phyloP scores from a whole-genome alignment of 2,797 vertebrate genomes.

The Halcyon badia region DNA sequence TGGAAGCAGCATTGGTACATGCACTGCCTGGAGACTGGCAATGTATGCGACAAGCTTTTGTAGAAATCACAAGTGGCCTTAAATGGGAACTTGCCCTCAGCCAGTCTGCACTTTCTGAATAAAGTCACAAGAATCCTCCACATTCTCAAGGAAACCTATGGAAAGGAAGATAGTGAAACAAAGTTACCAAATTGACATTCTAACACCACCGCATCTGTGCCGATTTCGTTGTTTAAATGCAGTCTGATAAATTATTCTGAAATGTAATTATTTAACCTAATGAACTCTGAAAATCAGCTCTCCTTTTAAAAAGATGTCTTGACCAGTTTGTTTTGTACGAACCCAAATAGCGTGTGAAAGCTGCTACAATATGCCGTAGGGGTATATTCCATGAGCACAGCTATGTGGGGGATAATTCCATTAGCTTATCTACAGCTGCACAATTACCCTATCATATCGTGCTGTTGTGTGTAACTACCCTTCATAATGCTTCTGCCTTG shows the following conservation, averaged over 20 bases:
- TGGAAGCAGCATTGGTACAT: accelerated
- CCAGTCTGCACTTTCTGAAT: not conserved
- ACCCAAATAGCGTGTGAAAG: not conserved
- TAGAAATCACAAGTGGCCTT: not conserved
- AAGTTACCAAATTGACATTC: not conserved
- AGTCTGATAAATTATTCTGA: not conserved
- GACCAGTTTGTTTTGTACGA: not conserved
- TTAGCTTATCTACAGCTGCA: not conserved
- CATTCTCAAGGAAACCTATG: not conserved
- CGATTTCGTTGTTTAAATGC: not conserved
- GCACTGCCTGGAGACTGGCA: not conserved
- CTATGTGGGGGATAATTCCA: not conserved
- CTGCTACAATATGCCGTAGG: accelerated
- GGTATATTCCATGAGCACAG: not conserved
- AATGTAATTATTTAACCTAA: not conserved
- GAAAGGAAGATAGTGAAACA: accelerated
- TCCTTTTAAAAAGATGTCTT: not conserved
- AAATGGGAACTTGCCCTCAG: not conserved
- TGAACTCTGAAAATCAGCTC: not conserved
- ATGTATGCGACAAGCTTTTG: accelerated
- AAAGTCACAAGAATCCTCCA: not conserved
- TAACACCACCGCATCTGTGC: not conserved
- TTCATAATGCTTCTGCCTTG: not conserved
- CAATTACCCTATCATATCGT: not conserved
- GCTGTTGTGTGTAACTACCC: not conserved